These are phyloP conservation scores for Notechis scutatus DNA, from an alignment of 2,113 vertebrate genomes.

Conservation along the genomic window DNA sequence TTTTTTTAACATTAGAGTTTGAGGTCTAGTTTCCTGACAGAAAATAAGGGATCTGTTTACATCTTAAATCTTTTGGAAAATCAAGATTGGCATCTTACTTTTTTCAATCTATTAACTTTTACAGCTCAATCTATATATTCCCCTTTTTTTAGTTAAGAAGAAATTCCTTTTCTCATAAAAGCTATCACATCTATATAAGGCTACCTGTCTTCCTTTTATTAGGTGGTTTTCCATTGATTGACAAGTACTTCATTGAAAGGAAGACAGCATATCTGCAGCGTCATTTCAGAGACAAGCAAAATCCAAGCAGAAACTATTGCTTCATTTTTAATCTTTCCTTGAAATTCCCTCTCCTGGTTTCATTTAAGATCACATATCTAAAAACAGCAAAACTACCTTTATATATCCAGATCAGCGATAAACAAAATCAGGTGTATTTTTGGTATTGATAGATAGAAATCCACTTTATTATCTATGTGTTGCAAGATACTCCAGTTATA, in stretches of 20 bases:
- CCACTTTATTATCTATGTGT: not conserved
- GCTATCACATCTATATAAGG: constrained; percentile 4
- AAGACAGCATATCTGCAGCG: not conserved
- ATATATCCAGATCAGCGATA: not conserved
- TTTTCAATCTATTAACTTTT: constrained; percentile 14
- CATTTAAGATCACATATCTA: not conserved
- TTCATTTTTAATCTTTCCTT: not conserved
- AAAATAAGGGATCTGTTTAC: not conserved
- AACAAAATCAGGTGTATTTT: not conserved
- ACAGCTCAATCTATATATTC: constrained; percentile 6
- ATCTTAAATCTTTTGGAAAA: constrained; percentile 7
- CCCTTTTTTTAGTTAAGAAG: constrained; percentile 23
- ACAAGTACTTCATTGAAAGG: constrained; percentile 9
- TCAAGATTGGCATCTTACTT: constrained; percentile 1
- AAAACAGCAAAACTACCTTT: not conserved
- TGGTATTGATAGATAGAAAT: not conserved
- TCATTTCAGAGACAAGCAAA: not conserved
- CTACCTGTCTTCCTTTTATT: not conserved
- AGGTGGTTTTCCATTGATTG: constrained; percentile 11
- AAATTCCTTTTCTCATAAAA: constrained; percentile 18
- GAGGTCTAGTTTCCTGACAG: not conserved
- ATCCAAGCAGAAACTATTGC: not conserved
- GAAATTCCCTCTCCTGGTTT: not conserved
- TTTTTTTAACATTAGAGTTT: not conserved
- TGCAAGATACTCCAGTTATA: not conserved